Evolutionary conservation across 2,888 invertebrate genomes (phyloP).

Genomic region (Alsophila aescularia): DNA sequence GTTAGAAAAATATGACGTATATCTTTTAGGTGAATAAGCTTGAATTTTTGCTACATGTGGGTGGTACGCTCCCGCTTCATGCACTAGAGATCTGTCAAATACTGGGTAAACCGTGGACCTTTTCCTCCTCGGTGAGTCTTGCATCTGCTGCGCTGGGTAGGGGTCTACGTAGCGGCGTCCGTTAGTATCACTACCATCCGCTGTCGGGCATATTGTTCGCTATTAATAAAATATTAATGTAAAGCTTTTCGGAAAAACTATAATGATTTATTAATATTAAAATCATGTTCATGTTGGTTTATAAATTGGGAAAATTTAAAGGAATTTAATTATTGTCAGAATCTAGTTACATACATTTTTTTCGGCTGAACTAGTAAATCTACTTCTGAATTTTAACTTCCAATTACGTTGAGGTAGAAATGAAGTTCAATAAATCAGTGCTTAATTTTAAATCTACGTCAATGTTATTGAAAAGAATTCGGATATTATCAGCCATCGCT

Average conservation of each 20-base stretch:
- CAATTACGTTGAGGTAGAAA: not conserved
- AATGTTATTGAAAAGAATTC: conserved; percentile 3
- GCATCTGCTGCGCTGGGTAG: conserved; percentile 76
- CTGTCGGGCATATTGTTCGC: conserved; percentile 78
- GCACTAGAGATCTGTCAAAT: conserved; percentile 54
- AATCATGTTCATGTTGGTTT: not conserved
- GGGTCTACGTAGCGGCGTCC: conserved; percentile 76
- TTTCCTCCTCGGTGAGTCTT: conserved; percentile 76
- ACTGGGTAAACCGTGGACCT: conserved; percentile 66
- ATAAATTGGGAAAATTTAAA: no score
- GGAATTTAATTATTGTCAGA: no score
- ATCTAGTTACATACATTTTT: no score
- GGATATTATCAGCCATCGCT: conserved; percentile 36
- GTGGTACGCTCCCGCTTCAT: conserved; percentile 50
- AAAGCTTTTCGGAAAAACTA: conserved; percentile 36
- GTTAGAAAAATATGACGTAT: conserved; percentile 72
- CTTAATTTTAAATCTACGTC: not conserved
- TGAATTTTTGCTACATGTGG: conserved; percentile 62
- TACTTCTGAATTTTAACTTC: not conserved
- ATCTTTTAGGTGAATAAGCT: conserved; percentile 71
- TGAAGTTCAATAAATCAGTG: not conserved
- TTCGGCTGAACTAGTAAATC: no score
- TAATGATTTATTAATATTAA: not conserved
- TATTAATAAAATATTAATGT: conserved; percentile 67
- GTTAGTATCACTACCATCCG: conserved; percentile 78